A percentile compares a stretch with the other conserved stretches of the same genome.
Evolutionary conservation across 1,140 invertebrate genomes (phyloP).

Genomic region (Reticulitermes speratus): DNA sequence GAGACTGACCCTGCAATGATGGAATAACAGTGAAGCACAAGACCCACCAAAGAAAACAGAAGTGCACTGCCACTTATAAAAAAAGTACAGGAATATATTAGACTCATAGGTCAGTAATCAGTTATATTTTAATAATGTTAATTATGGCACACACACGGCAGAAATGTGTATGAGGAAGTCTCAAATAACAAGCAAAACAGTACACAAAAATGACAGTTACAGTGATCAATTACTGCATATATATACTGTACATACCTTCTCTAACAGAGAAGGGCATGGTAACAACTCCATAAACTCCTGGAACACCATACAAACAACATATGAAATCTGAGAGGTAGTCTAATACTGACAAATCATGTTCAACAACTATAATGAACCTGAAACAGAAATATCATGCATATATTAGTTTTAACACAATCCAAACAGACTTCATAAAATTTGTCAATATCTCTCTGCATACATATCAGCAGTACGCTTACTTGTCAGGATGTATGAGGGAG

Average conservation of each 20-base stretch:
- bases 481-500: constrained; percentile 84
- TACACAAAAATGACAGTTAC: not conserved
- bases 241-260: constrained; percentile 67
- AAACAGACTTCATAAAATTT: too few relatives aligned
- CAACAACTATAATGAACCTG: constrained; percentile 98
- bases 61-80: too few relatives aligned
- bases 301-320: constrained; percentile 97
- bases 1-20: too few relatives aligned
- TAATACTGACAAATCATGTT: constrained; percentile 98
- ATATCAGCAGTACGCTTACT: constrained; percentile 58
- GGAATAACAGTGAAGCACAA: too few relatives aligned
- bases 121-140: not conserved
- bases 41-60: too few relatives aligned
- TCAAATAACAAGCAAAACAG: not conserved
- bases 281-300: constrained; percentile 98
- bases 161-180: not conserved
- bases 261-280: constrained; percentile 99
- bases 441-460: not conserved
- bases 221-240: not conserved
- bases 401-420: too few relatives aligned
- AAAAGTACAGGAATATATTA: too few relatives aligned
- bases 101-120: too few relatives aligned
- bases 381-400: not conserved
- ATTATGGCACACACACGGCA: not conserved
- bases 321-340: constrained; percentile 99